These are phyloP conservation scores for Morbakka virulenta DNA, from an alignment of 30 jellyfish, hydroid and myxozoan species.

Conservation along the genomic window DNA sequence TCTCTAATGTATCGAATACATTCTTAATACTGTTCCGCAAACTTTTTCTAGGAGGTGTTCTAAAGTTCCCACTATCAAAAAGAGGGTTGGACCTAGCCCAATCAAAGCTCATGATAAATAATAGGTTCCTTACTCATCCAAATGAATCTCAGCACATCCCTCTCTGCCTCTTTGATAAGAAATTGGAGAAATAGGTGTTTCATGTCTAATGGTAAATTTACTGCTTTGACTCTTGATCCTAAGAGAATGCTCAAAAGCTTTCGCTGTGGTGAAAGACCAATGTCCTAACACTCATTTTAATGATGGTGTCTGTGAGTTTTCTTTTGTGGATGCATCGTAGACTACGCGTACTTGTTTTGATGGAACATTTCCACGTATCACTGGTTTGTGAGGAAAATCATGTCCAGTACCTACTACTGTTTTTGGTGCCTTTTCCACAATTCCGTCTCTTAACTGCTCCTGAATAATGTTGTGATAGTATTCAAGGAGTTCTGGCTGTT, in stretches of 20 bases:
- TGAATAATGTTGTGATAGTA: conserved; percentile 50
- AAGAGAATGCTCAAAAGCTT: conserved; percentile 35
- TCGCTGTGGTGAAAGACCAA: conserved; percentile 59
- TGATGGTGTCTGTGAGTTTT: conserved; percentile 30
- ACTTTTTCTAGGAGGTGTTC: conserved; percentile 40
- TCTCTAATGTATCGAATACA: conserved; percentile 14
- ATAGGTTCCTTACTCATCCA: conserved; percentile 22
- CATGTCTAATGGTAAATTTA: conserved; percentile 62
- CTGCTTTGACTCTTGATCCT: conserved; percentile 56
- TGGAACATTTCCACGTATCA: conserved; percentile 51
- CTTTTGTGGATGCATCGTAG: conserved; percentile 73
- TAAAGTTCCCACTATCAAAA: conserved; percentile 47
- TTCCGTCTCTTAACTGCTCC: conserved; percentile 51
- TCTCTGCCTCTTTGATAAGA: conserved; percentile 43
- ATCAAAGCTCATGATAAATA: conserved; percentile 36
- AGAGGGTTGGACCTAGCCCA: conserved; percentile 57
- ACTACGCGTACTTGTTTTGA: conserved; percentile 61
- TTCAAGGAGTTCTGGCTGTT: conserved; percentile 34
- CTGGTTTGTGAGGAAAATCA: conserved; percentile 66
- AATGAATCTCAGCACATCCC: conserved; percentile 55
- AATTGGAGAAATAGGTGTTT: conserved; percentile 65
- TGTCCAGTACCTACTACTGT: conserved; percentile 27
- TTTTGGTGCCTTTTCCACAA: conserved; percentile 64
- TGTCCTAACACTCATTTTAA: conserved; percentile 69
- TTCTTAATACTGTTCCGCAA: not conserved